Base-by-base conservation (phyloP, 2,797 vertebrate genomes). In the Petrocephalus schoutedeni region DNA sequence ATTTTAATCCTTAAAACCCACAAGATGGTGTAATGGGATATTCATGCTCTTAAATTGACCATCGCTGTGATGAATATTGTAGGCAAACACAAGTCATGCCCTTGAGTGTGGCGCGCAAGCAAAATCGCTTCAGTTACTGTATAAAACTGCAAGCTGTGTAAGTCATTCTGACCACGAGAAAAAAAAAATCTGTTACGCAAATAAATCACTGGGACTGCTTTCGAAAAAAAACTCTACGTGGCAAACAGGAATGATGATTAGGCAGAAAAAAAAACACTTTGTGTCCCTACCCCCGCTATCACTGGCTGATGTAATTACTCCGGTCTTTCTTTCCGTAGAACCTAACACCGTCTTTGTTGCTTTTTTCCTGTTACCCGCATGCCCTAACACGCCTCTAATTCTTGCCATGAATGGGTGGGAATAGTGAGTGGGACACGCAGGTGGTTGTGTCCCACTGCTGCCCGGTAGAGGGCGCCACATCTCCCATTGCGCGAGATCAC, bases 221-320 rank as follows among this genome's bases (percentile, higher is more conserved):
- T 84, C 49, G 53, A 51, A 56, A 84, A 51, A 84, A 84, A 84
- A 84, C 5, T 84, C 49, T 56, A 84, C 49, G 82, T 84, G 77
- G 49, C 41, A 83, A 83, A 83, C 41, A 53, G 49, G 49, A 49
- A 83, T 51, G 49, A 83, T 83, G 41, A 83, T 53, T 45, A 53
- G 41, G 77, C 77, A 83, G n/a, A 83, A 49, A 83, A 53, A 53
- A 41, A 12, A 56, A 5, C 8, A 56, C 16, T 6, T 16, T 83
- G 77, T n/a, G 7, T 53, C 77, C 41, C 19, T 83, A 53, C 49
- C 49, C 45, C 77, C 51, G 77, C 49, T 53, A 83, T 53, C 77
- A 53, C 77, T 51, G n/a, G 41, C 41, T 83, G 77, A 83, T 83
- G 77, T 83, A 83, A 83, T 83, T 83, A 49, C 51, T 83, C 49